phyloP scores from a whole-genome alignment of 2,888 invertebrate species.

The Xanthorhoe designata region DNA sequence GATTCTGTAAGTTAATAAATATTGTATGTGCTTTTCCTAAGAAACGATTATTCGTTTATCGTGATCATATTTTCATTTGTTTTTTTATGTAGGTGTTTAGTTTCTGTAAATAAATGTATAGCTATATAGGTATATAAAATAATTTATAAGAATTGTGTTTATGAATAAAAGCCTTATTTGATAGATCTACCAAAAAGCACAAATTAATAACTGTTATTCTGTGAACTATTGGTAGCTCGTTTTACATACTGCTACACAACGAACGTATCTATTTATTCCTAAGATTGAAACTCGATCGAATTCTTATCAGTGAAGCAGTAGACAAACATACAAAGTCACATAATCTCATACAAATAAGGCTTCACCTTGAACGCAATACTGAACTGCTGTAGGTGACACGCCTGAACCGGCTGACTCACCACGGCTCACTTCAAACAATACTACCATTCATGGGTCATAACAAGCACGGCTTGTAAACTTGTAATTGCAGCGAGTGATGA shows the following conservation, averaged over 20 bases:
- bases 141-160: too few species aligned
- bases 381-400: conserved; percentile 46
- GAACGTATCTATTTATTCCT: neutral
- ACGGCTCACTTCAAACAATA: conserved; percentile 42
- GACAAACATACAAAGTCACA: conserved; percentile 34
- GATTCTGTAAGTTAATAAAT: too few species aligned
- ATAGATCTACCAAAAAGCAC: too few species aligned
- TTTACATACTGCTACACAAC: neutral
- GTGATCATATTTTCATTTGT: too few species aligned
- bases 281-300: conserved; percentile 22
- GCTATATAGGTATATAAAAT: too few species aligned
- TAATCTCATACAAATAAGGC: conserved; percentile 48
- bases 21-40: too few species aligned
- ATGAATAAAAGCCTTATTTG: too few species aligned
- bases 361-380: conserved; percentile 58
- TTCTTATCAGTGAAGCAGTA: conserved; percentile 37
- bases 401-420: conserved; percentile 47
- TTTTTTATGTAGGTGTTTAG: too few species aligned
- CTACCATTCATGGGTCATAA: conserved; percentile 40
- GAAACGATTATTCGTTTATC: too few species aligned
- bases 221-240: too few species aligned
- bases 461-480: conserved; percentile 34
- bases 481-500: neutral
- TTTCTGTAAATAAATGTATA: too few species aligned
- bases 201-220: too few species aligned